A percentile compares a stretch with the other conserved stretches of the same genome.
Conservation (phyloP, 2,797 vertebrate species). For the Lophius americanus region DNA sequence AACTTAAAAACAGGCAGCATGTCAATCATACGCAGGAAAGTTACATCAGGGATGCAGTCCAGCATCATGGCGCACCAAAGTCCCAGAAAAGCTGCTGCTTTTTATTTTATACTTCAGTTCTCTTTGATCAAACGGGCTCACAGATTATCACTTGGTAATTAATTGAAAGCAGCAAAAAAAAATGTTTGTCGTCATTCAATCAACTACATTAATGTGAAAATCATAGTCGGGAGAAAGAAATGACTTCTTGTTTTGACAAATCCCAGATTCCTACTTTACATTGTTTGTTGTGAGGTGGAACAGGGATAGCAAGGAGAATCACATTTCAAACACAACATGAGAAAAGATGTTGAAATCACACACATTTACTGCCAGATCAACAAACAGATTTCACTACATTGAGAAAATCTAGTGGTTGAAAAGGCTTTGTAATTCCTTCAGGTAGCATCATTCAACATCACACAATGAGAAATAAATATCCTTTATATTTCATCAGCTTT, state of each 20-base stretch:
- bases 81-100: constrained; percentile 61
- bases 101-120: constrained; percentile 15
- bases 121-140: constrained; percentile 39
- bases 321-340: constrained; percentile 29
- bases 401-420: constrained; percentile 4
- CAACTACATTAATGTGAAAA: constrained; percentile 16
- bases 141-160: constrained; percentile 25
- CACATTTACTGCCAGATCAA: constrained; percentile 20
- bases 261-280: constrained; percentile 3
- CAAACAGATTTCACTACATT: constrained; percentile 15
- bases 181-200: constrained; percentile 11
- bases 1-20: constrained; percentile 73
- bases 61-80: constrained; percentile 46
- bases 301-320: constrained; percentile 7
- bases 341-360: constrained; percentile 26
- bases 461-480: constrained; percentile 30
- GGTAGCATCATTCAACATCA: constrained; percentile 32
- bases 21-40: constrained; percentile 70
- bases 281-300: constrained; percentile 16
- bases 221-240: constrained; percentile 3
- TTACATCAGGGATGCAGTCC: constrained; percentile 59
- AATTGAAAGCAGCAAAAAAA: constrained; percentile 47
- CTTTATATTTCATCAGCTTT: constrained; percentile 15
- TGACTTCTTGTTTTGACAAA: constrained; percentile 5
- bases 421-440: constrained; percentile 40